Base-by-base conservation (phyloP, 1,140 invertebrate genomes). In the Drosophila pseudoananassae region DNA sequence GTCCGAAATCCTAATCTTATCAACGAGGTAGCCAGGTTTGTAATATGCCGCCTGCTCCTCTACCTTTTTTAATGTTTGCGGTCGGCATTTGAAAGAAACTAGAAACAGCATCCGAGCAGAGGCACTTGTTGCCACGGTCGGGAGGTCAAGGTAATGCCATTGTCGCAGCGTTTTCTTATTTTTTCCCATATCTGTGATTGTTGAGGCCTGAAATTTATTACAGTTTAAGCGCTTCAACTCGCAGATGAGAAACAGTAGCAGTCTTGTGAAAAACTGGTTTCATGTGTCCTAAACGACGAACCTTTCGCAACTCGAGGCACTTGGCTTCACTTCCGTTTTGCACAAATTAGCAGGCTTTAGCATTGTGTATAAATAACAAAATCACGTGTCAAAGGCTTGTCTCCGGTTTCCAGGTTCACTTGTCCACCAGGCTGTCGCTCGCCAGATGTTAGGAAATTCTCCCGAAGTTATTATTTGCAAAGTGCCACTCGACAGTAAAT, bases 401-500 rank as follows among this genome's bases (percentile, higher is more conserved):
- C 74, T 31, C 40, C 53, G 31, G 56, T 14, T 45, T 45, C 27
- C 61, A 60, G 49, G 53, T 43, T 63, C 71, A 59, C 57, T n/a
- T 17, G 46, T 63, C 31, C 3, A 25, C 33, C 33, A 31, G 8
- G 8, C 55, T 50, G 57, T 46, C 75, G 31, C 49, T 50, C 50
- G 40, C 75, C 81, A 74, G 76, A 54, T 84, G 58, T 54, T 83
- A 58, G 71, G 71, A 76, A 78, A 66, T 54, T 52, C 70, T 51
- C 52, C 31, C 47, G 47, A 59, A 65, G n/a, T 33, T 57, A 66
- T 71, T 83, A 83, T 75, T 66, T 47, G 68, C 54, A 63, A 75
- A 83, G 63, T 78, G 79, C 59, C 53, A 75, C 71, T 31, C 7
- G 9, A 7, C 83, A 83, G 78, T 83, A 83, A 83, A 66, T 58